phyloP scores from a whole-genome alignment of 1,140 invertebrate genomes.

The Macrotrachela quadricornifera region DNA sequence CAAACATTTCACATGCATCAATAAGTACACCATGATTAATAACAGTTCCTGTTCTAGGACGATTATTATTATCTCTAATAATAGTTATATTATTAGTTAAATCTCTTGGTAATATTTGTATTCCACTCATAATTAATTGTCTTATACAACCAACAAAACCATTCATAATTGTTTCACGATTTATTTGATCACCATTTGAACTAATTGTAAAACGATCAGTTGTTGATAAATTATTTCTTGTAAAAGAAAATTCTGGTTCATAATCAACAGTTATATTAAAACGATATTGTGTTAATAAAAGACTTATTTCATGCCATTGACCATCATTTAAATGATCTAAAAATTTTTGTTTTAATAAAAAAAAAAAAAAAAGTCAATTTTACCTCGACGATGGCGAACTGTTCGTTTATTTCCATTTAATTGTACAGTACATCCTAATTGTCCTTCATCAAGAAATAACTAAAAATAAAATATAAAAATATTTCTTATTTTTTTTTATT shows the following conservation, averaged over 20 bases:
- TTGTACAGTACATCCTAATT: constrained; percentile 59
- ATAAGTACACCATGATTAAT: not conserved
- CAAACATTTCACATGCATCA: constrained; percentile 6
- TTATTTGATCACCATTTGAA: no score
- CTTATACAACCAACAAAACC: constrained; percentile 7
- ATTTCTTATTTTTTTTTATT: constrained; percentile 4
- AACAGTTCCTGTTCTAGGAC: no score
- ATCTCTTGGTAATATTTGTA: not conserved
- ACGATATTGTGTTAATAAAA: constrained; percentile 48
- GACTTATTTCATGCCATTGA: constrained; percentile 52
- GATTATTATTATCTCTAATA: no score
- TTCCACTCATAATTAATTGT: not conserved
- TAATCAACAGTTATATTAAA: constrained; percentile 52
- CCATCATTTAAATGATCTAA: constrained; percentile 59
- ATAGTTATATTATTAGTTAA: not conserved
- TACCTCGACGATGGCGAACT: constrained; percentile 41
- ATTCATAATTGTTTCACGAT: not conserved
- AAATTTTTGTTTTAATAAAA: constrained; percentile 22
- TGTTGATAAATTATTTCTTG: no score
- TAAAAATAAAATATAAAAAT: constrained; percentile 1
- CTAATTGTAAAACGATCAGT: no score
- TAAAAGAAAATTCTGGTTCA: constrained; percentile 29
- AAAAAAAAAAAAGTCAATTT: constrained; percentile 45
- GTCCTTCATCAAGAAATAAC: constrained; percentile 37
- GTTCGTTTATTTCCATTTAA: constrained; percentile 47